Conservation (phyloP, 2,888 invertebrate genomes). For the Oscheius onirici region DNA sequence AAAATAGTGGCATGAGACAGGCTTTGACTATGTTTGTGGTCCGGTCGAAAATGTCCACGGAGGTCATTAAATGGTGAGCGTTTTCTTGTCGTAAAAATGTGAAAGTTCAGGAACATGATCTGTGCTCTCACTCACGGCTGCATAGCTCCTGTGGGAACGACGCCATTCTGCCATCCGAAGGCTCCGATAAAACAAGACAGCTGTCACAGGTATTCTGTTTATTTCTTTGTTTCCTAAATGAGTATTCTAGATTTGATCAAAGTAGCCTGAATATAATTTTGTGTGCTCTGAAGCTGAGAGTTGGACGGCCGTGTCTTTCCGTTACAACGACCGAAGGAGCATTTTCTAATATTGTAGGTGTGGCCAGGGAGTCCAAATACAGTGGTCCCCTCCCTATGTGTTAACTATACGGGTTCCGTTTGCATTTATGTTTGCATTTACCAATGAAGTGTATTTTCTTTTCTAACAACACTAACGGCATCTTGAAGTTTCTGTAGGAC, state of each 20-base stretch:
- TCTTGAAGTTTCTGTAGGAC: no score
- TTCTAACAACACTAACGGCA: no score
- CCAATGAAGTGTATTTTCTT: no score
- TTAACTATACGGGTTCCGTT: not conserved
- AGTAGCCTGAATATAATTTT: not conserved
- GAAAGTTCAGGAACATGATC: not conserved
- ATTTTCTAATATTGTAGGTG: not conserved
- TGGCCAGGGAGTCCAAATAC: not conserved
- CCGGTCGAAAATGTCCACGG: not conserved
- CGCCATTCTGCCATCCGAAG: not conserved
- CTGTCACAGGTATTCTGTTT: not conserved
- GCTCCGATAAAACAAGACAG: no score
- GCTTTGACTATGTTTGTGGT: slow-evolving; percentile 15
- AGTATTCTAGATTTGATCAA: slow-evolving; percentile 9
- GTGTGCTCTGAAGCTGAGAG: not conserved
- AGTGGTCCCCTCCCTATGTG: not conserved
- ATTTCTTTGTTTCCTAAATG: not conserved
- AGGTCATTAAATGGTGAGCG: not conserved
- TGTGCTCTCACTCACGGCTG: not conserved
- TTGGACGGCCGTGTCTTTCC: not conserved
- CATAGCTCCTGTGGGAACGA: not conserved
- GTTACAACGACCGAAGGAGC: not conserved
- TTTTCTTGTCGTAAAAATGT: no score
- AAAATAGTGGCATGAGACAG: not conserved
- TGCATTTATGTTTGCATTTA: no score